Evolutionary conservation across 2,797 vertebrate genomes (phyloP), one percentile per base, ranked within the genome.

Genomic region (Avahi laniger): DNA sequence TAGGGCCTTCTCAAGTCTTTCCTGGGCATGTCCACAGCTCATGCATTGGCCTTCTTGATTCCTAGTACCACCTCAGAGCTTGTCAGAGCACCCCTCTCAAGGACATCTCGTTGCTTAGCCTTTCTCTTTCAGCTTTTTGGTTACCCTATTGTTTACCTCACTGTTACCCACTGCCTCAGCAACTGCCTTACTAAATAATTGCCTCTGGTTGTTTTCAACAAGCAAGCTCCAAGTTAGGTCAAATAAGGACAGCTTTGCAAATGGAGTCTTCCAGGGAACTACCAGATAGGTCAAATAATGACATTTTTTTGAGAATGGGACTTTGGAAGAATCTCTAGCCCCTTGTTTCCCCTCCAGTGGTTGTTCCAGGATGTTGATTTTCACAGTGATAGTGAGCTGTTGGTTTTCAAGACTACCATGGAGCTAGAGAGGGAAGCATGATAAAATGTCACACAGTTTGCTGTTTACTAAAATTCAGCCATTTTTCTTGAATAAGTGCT

Each of bases 401-500:
- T 52, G 35, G 2, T 94, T 82, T 95, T 91, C 38, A 30, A 70
- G 72, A 33, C 52, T 75, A 4, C 52, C 83, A 7, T 38, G 33
- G 26, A 65, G 20, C n/a, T 57, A 65, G 33, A 28, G 59, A 76
- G 17, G 43, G 20, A 35, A 78, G 9, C 50, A 73, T 63, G 54
- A n/a, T 63, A 61, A 65, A 87, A 86, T 46, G 70, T 20, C 50
- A 15, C 4, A 13, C 85, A 90, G 28, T 35, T 67, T 63, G 3
- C 43, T 76, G 15, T 75, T 59, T 89, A 41, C 48, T 41, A 20
- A 28, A 89, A 63, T 26, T 41, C 43, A 83, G 38, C 57, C 7
- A 0, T 72, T 96, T 90, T 83, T 93, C 50, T 73, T 94, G 41
- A 91, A 33, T 75, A 94, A 95, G 35, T 93, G 28, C 26, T 63